Base-by-base conservation (phyloP, 1,140 invertebrate genomes). In the Cyrtorhinus lividipennis region DNA sequence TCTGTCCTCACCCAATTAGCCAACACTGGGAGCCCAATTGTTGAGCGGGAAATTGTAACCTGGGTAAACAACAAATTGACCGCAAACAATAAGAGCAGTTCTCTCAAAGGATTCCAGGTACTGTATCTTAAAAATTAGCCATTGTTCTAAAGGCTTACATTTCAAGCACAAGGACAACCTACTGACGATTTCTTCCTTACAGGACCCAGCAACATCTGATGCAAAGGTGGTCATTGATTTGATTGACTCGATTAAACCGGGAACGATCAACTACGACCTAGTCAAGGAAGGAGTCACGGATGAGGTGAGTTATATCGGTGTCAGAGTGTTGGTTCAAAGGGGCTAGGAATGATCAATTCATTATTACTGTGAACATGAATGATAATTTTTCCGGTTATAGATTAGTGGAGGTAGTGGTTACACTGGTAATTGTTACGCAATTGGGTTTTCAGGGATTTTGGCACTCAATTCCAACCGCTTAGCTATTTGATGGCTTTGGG, bases 11-110 rank as follows among this genome's bases (percentile, higher is more conserved):
- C 89, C 0, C 85, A 93, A 66, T 77, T 98, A 65, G 90, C 90
- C 20, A 86, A 90, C 69, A 87, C 86, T 18, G 90, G 88, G 63
- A 88, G 81, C 73, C 86, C 90, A 1, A 87, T 96, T 64, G 89
- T 94, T 20, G 96, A 99, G 71, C 88, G 87, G 70, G 92, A 97
- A 77, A 98, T 99, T 68, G 87, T 98, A 2, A 83, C 85, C 44
- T 99, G 95, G 95, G 95, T 93, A 3, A 99, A 99, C 72, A 83
- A 82, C n/a, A 97, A 96, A 71, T 78, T 99, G 24, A 73, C 79
- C 53, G 74, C 78, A 1, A 89, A 86, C 15, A 86, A 86, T 2
- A 95, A 95, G 72, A 80, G 77, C 0, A 85, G 84, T 23, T 81
- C 81, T 18, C 84, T 99, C 62, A 85, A 79, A 68, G 88, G 84